These are phyloP conservation scores for Brachyhypopomus occidentalis DNA, from an alignment of 2,113 vertebrate genomes.

Conservation along the genomic window DNA sequence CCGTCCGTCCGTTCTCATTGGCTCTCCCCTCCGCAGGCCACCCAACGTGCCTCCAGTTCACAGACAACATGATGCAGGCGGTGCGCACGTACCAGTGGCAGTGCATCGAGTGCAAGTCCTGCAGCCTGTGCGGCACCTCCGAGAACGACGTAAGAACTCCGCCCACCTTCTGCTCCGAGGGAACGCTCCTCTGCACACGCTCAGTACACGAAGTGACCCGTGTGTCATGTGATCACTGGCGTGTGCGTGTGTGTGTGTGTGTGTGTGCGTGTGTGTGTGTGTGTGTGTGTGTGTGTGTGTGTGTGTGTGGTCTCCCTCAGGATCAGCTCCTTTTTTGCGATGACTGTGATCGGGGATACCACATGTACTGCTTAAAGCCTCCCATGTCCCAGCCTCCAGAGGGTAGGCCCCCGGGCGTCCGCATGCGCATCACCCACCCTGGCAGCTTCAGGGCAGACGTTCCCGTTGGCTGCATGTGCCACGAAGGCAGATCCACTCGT, in stretches of 20 bases:
- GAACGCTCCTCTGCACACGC: not conserved
- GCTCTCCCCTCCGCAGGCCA: constrained; percentile 78
- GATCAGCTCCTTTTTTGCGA: constrained; percentile 98
- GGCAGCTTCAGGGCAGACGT: no score
- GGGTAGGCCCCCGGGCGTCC: constrained; percentile 74
- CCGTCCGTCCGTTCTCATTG: not conserved
- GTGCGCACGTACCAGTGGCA: constrained; percentile 98
- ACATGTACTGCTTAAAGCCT: constrained; percentile 98
- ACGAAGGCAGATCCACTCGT: no score
- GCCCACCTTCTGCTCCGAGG: no score
- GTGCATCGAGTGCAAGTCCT: constrained; percentile 99
- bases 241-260: no score
- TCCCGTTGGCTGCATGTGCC: no score
- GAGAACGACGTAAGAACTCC: constrained; percentile 90
- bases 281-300: no score
- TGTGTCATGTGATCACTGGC: not conserved
- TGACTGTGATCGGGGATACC: constrained; percentile 97
- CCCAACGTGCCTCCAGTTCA: constrained; percentile 97
- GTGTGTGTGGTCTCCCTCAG: constrained; percentile 56
- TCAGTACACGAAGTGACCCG: not conserved
- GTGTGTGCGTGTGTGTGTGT: no score
- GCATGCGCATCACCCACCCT: not conserved
- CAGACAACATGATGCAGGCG: constrained; percentile 95
- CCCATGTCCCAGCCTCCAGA: constrained; percentile 94
- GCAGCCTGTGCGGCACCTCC: constrained; percentile 96